Evolutionary conservation across 2,888 invertebrate species (phyloP), one percentile per base, ranked within the genome.

Genomic region (Halictus quadricinctus): DNA sequence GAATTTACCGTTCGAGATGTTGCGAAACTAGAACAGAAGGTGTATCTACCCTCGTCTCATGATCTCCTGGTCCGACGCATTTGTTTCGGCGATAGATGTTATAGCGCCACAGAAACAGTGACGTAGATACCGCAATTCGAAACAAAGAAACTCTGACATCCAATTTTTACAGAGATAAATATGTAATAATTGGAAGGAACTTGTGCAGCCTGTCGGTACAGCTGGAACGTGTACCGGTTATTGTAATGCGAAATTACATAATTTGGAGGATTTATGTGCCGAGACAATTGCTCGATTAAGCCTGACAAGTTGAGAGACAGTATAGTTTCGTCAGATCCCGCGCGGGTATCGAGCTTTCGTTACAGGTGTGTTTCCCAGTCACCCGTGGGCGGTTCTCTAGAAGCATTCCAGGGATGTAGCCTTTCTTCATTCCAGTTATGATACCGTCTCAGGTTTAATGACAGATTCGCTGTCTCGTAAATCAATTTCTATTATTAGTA

Each of bases 401-500:
- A 43, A 50, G 69, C 12, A 77, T 69, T 69, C 66, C 50, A 41
- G 46, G 46, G 66, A 69, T 50, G 48, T 13, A 29, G n/a, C 36
- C 50, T 77, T 66, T 54, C 58, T 70, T 58, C 77, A 43, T 72
- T 58, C 29, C 50, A 13, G n/a, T 13, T 58, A 25, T 29, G 69
- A 21, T 25, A 25, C 21, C n/a, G 77, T 12, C 18, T 13, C 70
- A 13, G 50, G 77, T 69, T 78, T 72, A 78, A 78, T 78, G 54
- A 70, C 43, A 46, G 69, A 41, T 54, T 72, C 43, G 54, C n/a
- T 48, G 70, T 78, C 41, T 54, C 43, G 21, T 70, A 78, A 78
- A 72, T 70, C 77, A 58, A 46, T 54, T 58, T 78, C 43, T 72
- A 78, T 78, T 58, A 78, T 78, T 78, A 58, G 69, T 13, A 18